Evolutionary conservation across 1,140 invertebrate genomes (phyloP).

Genomic region (Bombyx mori): DNA sequence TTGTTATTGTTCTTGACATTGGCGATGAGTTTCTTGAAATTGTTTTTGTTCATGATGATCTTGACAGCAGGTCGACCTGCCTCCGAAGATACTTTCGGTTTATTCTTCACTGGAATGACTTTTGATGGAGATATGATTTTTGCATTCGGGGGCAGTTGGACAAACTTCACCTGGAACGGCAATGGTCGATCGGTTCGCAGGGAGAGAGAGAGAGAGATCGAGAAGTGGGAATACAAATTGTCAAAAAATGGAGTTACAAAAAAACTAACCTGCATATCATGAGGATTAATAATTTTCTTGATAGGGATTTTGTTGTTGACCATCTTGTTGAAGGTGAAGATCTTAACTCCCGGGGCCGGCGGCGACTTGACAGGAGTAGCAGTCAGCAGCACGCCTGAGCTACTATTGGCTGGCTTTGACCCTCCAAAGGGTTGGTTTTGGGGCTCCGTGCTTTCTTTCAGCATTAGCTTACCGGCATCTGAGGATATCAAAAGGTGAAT

Average conservation of each 20-base stretch:
- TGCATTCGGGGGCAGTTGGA: conserved; percentile 18
- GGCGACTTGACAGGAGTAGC: conserved; percentile 21
- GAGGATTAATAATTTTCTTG: conserved; percentile 16
- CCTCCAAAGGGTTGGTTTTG: neutral
- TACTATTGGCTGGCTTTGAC: too few relatives aligned
- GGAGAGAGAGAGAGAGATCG: neutral
- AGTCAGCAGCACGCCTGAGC: conserved; percentile 18
- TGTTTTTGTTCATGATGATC: conserved; percentile 31
- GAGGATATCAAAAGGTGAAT: neutral
- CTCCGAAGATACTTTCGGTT: neutral
- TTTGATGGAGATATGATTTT: conserved; percentile 12
- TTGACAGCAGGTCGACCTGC: conserved; percentile 18
- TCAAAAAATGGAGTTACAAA: neutral
- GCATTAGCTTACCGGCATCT: conserved; percentile 51
- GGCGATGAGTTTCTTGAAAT: conserved; percentile 18
- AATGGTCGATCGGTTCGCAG: too few relatives aligned
- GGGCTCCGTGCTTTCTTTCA: conserved; percentile 31
- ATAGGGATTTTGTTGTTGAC: conserved; percentile 9
- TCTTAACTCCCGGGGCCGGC: conserved; percentile 20
- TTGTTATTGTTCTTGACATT: too few relatives aligned
- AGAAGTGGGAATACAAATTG: neutral
- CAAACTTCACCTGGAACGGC: conserved; percentile 19
- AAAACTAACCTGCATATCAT: conserved; percentile 19
- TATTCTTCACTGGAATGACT: conserved; percentile 4
- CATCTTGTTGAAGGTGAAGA: conserved; percentile 23